These are phyloP conservation scores for Chrysolina americana DNA, from an alignment of 2,888 invertebrate species.

Conservation along the genomic window DNA sequence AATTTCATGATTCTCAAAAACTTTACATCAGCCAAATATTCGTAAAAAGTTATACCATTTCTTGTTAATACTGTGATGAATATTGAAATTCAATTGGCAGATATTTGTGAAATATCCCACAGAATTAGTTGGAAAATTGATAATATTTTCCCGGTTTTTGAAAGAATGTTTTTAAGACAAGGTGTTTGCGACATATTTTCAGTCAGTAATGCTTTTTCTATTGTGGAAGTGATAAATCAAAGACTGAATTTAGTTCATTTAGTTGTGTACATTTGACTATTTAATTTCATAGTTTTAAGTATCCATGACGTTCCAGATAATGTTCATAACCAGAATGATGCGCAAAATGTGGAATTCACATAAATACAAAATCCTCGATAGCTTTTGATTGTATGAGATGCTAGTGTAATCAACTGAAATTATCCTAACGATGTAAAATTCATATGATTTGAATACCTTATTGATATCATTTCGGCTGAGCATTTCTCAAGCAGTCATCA, in stretches of 20 bases:
- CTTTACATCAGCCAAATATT: too few relatives aligned
- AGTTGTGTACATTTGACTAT: slow-evolving; percentile 31
- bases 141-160: too few relatives aligned
- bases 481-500: neutral
- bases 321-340: slow-evolving; percentile 35
- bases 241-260: slow-evolving; percentile 56
- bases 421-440: too few relatives aligned
- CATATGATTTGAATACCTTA: too few relatives aligned
- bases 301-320: slow-evolving; percentile 46
- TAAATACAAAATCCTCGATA: neutral
- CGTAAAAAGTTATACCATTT: too few relatives aligned
- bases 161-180: too few relatives aligned
- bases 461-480: neutral
- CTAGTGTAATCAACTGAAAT: neutral
- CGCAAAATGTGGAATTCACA: slow-evolving; percentile 2
- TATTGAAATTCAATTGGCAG: too few relatives aligned
- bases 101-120: too few relatives aligned
- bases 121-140: too few relatives aligned
- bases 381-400: neutral
- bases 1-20: too few relatives aligned
- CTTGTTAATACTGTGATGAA: too few relatives aligned
- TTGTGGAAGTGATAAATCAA: slow-evolving; percentile 51
- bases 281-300: slow-evolving; percentile 44
- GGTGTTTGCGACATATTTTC: neutral
- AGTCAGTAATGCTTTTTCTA: slow-evolving; percentile 26